Conservation (phyloP, 2,113 vertebrate genomes). For the Alaudala cheleensis region DNA sequence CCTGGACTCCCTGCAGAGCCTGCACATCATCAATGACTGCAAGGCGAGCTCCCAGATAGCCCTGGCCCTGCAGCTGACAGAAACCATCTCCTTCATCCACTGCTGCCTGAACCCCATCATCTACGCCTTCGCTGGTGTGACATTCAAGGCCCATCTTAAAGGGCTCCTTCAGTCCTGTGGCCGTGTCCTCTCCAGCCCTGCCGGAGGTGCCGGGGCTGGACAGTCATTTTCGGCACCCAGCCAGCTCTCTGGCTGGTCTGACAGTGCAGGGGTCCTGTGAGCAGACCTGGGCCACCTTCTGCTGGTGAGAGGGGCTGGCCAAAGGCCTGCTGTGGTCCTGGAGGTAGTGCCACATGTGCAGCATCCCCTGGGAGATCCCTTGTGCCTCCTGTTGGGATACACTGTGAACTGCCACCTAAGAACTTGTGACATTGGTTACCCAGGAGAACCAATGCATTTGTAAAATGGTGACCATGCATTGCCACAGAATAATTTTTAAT, state of each 20-base stretch:
- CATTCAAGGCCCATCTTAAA: constrained; percentile 73
- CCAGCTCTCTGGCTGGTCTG: not conserved
- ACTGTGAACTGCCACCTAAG: fast-evolving
- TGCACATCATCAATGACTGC: constrained; percentile 46
- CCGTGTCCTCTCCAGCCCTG: not conserved
- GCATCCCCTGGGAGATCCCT: not conserved
- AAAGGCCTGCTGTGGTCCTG: not conserved
- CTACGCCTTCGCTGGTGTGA: constrained; percentile 84
- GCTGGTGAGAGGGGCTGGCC: not conserved
- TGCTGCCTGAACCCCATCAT: constrained; percentile 87
- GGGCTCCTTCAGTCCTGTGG: constrained; percentile 40
- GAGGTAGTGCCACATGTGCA: not conserved
- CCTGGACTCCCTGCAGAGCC: constrained; percentile 72
- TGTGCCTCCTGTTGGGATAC: not conserved
- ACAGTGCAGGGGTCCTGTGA: not conserved
- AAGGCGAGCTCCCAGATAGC: not conserved
- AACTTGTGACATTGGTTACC: not conserved
- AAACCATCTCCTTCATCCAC: constrained; percentile 80
- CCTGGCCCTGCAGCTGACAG: constrained; percentile 62
- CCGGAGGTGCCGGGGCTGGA: not conserved
- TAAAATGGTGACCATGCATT: not conserved
- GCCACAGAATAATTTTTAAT: not conserved
- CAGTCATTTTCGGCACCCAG: not conserved
- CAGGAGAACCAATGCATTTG: fast-evolving
- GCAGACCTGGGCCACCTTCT: not conserved